Evolutionary conservation across 2,113 vertebrate genomes (phyloP), one percentile per base, ranked within the genome.

Genomic region (Phoxinus phoxinus): DNA sequence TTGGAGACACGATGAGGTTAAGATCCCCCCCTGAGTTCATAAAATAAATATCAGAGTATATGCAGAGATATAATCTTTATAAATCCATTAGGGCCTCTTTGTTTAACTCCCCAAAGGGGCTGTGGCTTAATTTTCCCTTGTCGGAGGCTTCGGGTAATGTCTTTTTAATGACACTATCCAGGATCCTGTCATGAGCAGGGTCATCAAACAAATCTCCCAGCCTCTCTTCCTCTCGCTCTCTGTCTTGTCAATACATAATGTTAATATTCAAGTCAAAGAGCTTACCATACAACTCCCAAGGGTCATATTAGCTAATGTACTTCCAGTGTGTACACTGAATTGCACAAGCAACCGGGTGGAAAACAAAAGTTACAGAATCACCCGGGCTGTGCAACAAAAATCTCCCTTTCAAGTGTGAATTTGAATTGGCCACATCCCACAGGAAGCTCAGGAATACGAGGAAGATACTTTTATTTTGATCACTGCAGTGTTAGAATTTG

Each of bases 1-100:
- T 87, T 85, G 53, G 87, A 30, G 67, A 84, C 74, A 53, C 82
- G 73, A 89, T 21, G 61, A 41, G 17, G 89, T 73, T 83, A 83
- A 76, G 90, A 81, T 85, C 81, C 61, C 71, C 71, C 65, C 71
- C 25, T 46, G 85, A 89, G 89, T 89, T 91, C 86, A 83, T 87
- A 86, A 87, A 92, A 92, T 91, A 93, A 93, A 93, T 91, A 92
- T 85, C 73, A 63, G 86, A 90, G 87, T 86, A 87, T 89, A 84
- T 85, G 87, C 81, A 86, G 87, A 89, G 89, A 92, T 84, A 81
- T 81, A 85, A 93, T 91, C 88, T 87, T 84, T 41, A 86, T 87
- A 89, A 91, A 91, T 86, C 88, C 85, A 89, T 90, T 85, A 90
- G 80, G 88, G 84, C 86, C 76, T 86, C 80, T 83, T 89, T 86